A percentile compares a stretch with the other conserved stretches of the same genome.
phyloP scores from a whole-genome alignment of 2,113 vertebrate species.

The Chloropsis cyanopogon region DNA sequence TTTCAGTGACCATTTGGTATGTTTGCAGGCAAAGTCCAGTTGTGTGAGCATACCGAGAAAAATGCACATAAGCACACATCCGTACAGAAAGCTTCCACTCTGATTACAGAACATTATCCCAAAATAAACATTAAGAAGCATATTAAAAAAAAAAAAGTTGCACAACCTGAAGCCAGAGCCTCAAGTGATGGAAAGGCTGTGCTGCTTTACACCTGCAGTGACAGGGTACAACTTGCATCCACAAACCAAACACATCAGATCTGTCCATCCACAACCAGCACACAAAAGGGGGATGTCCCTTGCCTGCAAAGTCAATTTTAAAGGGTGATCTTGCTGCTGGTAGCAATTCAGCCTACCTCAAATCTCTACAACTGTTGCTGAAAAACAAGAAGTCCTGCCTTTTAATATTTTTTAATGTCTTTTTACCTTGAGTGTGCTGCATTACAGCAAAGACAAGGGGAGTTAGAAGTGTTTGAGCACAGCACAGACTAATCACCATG shows the following conservation, averaged over 20 bases:
- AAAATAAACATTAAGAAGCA: background rate
- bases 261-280: background rate
- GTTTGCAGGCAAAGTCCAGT: background rate
- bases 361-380: background rate
- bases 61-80: accelerated
- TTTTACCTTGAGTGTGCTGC: background rate
- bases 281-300: background rate
- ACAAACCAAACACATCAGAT: background rate
- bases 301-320: background rate
- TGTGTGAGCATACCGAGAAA: background rate
- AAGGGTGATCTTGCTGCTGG: background rate
- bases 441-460: background rate
- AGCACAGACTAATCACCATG: background rate
- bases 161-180: background rate
- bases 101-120: background rate
- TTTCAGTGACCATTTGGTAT: background rate
- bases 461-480: background rate
- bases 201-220: background rate
- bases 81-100: accelerated
- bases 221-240: background rate
- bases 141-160: background rate
- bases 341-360: background rate
- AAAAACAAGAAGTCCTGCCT: background rate
- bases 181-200: background rate
- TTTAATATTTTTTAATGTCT: background rate